These are phyloP conservation scores for Engraulis encrasicolus DNA, from an alignment of 2,113 vertebrate species.

Conservation along the genomic window DNA sequence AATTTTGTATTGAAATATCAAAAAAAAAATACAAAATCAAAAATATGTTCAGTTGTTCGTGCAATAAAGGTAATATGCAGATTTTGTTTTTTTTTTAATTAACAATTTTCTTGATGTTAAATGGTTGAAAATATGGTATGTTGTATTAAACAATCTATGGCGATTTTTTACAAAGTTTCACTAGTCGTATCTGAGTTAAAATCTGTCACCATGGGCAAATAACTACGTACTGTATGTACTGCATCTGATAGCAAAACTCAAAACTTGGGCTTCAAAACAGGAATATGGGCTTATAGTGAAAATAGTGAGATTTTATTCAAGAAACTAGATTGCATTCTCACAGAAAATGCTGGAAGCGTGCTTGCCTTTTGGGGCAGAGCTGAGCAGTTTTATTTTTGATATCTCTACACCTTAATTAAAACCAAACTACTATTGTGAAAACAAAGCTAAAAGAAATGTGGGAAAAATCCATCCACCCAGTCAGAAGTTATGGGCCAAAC, in stretches of 20 bases:
- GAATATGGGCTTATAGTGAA: neutral
- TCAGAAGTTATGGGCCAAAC: no score
- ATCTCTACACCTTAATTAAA: no score
- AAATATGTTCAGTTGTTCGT: slow-evolving; percentile 80
- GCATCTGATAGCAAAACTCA: neutral
- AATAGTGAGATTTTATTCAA: no score
- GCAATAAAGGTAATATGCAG: slow-evolving; percentile 84
- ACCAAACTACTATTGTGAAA: no score
- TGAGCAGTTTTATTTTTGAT: no score
- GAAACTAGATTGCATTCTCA: no score
- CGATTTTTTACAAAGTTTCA: slow-evolving; percentile 69
- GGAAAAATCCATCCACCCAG: no score
- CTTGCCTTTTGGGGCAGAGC: no score
- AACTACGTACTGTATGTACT: no score
- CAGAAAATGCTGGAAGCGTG: no score
- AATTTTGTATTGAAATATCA: slow-evolving; percentile 70
- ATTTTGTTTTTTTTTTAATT: slow-evolving; percentile 77
- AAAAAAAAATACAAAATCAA: slow-evolving; percentile 73
- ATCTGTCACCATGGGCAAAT: neutral
- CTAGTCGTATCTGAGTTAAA: slow-evolving; percentile 64
- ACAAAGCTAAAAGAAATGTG: no score
- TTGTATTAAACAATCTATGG: slow-evolving; percentile 84
- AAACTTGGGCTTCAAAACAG: neutral
- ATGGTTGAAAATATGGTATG: slow-evolving; percentile 82
- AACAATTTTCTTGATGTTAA: slow-evolving; percentile 82